phyloP scores from a whole-genome alignment of 2,888 invertebrate genomes.

The Drosophila mayaguana region DNA sequence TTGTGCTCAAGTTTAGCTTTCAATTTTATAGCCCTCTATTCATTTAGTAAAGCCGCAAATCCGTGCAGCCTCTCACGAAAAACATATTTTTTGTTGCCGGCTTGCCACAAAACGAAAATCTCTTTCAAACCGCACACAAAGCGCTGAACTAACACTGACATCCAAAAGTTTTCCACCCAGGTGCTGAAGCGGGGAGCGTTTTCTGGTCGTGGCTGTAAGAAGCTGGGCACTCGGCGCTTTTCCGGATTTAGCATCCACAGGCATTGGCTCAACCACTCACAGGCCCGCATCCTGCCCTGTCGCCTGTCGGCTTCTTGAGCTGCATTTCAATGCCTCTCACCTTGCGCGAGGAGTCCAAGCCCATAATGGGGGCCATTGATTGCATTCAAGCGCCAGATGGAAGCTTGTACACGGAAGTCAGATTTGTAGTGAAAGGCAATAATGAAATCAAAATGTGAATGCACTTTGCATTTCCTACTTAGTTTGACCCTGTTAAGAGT shows the following conservation, averaged over 20 bases:
- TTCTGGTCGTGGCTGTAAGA: conserved; percentile 17
- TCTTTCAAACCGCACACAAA: conserved; percentile 62
- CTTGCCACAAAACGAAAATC: conserved; percentile 61
- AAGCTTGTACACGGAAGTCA: conserved; percentile 80
- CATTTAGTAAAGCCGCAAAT: conserved; percentile 9
- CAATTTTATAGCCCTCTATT: conserved; percentile 6
- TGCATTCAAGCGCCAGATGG: conserved; percentile 34
- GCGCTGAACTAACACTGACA: conserved; percentile 45
- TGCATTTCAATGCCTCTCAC: conserved; percentile 60
- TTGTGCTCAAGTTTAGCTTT: not conserved
- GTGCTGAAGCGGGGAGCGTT: conserved; percentile 29
- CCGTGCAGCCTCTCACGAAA: not conserved
- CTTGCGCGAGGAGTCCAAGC: conserved; percentile 45
- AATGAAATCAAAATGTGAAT: conserved; percentile 81
- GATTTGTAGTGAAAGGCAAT: conserved; percentile 58
- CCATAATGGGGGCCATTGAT: conserved; percentile 50
- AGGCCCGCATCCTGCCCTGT: conserved; percentile 1
- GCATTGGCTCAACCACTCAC: conserved; percentile 37
- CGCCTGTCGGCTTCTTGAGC: conserved; percentile 44
- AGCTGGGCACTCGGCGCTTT: conserved; percentile 25
- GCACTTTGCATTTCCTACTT: conserved; percentile 80
- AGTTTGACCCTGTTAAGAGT: conserved; percentile 73
- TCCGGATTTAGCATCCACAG: conserved; percentile 37
- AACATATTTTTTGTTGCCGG: conserved; percentile 46
- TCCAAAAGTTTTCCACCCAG: conserved; percentile 55